Evolutionary conservation across 2,113 vertebrate species (phyloP).

Genomic region (Myocastor coypus): DNA sequence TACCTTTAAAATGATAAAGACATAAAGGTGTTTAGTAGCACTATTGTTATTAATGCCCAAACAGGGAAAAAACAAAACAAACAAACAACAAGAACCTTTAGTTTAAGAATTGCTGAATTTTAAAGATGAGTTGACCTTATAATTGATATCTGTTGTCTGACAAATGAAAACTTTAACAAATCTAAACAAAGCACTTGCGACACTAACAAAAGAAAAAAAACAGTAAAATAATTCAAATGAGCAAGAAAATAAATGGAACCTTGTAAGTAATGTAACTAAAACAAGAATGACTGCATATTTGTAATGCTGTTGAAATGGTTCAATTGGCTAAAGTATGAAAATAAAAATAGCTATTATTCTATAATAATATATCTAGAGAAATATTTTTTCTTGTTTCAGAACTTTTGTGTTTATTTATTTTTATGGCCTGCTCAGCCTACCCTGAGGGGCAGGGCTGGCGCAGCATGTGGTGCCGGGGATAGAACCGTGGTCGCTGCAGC

Average conservation of each 20-base stretch:
- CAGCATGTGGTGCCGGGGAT: too few species aligned
- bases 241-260: not conserved
- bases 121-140: conserved; percentile 98
- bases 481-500: too few species aligned
- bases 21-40: conserved; percentile 93
- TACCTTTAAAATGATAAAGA: not conserved
- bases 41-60: conserved; percentile 98
- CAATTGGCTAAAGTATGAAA: not conserved
- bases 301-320: not conserved
- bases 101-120: conserved; percentile 98
- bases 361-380: not conserved
- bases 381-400: too few species aligned
- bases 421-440: too few species aligned
- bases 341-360: not conserved
- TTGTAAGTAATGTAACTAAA: not conserved
- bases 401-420: too few species aligned
- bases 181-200: conserved; percentile 87
- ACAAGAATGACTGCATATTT: not conserved
- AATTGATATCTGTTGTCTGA: conserved; percentile 97
- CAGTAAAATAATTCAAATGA: conserved; percentile 88
- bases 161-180: conserved; percentile 98
- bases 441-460: too few species aligned
- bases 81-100: too few species aligned
- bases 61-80: conserved; percentile 92
- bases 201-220: conserved; percentile 98